These are phyloP conservation scores for Urocolius indicus DNA, from an alignment of 2,113 vertebrate genomes.

Conservation along the genomic window DNA sequence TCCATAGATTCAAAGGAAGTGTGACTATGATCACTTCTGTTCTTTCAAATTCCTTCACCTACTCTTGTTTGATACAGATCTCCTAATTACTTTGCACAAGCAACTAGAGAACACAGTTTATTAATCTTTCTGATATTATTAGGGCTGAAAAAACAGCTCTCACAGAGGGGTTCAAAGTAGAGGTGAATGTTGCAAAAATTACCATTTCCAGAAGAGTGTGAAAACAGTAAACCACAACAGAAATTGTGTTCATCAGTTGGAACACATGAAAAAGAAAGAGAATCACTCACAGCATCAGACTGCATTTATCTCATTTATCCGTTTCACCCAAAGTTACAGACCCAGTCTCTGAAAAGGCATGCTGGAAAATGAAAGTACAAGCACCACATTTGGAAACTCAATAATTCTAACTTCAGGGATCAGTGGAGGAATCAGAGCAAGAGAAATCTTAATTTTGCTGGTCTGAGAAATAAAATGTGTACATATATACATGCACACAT, in stretches of 20 bases:
- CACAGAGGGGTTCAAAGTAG: neutral
- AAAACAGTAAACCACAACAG: neutral
- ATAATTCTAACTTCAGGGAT: neutral
- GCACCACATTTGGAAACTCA: neutral
- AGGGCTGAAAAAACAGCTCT: constrained; percentile 22
- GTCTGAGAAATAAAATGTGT: neutral
- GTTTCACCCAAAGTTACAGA: neutral
- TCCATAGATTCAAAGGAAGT: neutral
- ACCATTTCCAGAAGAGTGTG: neutral
- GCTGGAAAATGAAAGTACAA: neutral
- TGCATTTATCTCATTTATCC: neutral
- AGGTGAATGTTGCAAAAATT: neutral
- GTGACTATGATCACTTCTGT: constrained; percentile 10
- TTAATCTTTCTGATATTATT: neutral
- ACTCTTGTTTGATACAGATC: neutral
- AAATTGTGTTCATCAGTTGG: neutral
- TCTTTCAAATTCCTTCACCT: constrained; percentile 11
- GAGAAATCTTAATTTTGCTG: neutral
- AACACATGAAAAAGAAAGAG: neutral
- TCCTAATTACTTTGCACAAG: constrained; percentile 25
- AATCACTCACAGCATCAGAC: neutral
- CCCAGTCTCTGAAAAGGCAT: neutral
- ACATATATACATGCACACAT: neutral
- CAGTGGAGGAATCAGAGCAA: neutral
- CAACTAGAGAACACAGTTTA: neutral